Base-by-base conservation (phyloP, 2,797 vertebrate species). In the Centroberyx gerrardi region DNA sequence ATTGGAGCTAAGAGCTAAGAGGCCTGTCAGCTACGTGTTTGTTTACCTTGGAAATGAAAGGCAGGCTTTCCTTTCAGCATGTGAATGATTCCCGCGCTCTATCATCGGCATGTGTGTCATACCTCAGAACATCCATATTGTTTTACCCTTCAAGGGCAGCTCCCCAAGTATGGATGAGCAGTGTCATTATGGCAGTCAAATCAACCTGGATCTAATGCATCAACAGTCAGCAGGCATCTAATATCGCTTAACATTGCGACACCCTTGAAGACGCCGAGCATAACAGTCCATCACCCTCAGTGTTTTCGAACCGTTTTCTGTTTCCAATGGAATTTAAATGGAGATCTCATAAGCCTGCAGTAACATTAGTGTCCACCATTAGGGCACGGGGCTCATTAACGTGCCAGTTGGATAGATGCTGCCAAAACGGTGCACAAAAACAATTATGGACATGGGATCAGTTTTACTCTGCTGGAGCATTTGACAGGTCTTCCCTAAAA, bases 241-340 rank as follows among this genome's bases (percentile, higher is more conserved):
- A 87, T 88, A 82, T 80, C 84, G 85, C 83, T 90, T 88, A 89
- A 87, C 86, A 74, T 83, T 92, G 90, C 52, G n/a, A 31, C 75
- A 74, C 72, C 88, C 84, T 90, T 90, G 73, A 82, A 68, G 17
- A 67, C 2, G 18, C 53, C 29, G 31, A 33, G 15, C 60, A 62
- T 42, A 52, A 64, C 36, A 46, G 44, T 75, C 53, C 33, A 73
- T 79, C 76, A 65, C 15, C 14, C 31, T 55, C 60, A 56, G 4
- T 22, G 51, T 66, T 68, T 65, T 53, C 48, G 13, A 27, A 14
- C 44, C 44, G 17, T 18, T 33, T 22, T 44, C 56, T 22, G 44
- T n/a, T 44, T 31, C 64, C 51, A 36, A 15, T 15, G 44, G 52
- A 10, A 15, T 78, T 81, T 59, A 58, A 68, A 76, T 12, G 12